Evolutionary conservation across 1,140 invertebrate genomes (phyloP).

Genomic region (Heliconius hewitsoni): DNA sequence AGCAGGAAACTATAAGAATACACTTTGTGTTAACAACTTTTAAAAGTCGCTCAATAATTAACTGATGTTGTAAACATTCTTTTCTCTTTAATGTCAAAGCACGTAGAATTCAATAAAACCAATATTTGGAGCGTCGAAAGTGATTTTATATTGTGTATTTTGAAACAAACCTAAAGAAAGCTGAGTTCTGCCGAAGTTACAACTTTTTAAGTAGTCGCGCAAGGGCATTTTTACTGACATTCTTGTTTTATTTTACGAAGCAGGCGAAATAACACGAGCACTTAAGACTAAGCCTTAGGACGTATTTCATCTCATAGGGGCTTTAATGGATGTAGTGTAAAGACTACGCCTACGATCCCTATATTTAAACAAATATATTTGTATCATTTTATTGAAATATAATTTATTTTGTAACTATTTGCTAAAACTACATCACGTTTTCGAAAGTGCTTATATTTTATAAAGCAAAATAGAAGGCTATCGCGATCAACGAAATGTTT

Average conservation of each 20-base stretch:
- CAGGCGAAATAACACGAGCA: not conserved
- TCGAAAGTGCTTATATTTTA: slow-evolving; percentile 26
- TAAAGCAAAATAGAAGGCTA: slow-evolving; percentile 28
- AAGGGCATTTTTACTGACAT: slow-evolving; percentile 60
- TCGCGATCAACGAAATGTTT: slow-evolving; percentile 28
- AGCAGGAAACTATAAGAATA: no score
- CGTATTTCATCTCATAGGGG: no score
- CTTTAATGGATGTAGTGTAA: no score
- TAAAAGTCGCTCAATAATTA: not conserved
- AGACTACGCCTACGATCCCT: not conserved
- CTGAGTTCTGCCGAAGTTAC: slow-evolving; percentile 50
- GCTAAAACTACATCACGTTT: slow-evolving; percentile 25
- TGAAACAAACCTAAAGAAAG: slow-evolving; percentile 50
- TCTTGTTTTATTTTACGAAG: slow-evolving; percentile 45
- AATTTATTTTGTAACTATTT: not conserved
- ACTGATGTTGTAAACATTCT: not conserved
- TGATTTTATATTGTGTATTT: slow-evolving; percentile 16
- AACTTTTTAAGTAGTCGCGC: slow-evolving; percentile 41
- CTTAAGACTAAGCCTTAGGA: no score
- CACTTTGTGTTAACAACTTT: no score
- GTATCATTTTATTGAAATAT: not conserved
- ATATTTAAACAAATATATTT: not conserved
- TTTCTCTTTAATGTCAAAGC: slow-evolving; percentile 15
- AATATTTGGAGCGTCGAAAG: slow-evolving; percentile 12
- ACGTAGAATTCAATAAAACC: not conserved